phyloP scores from a whole-genome alignment of 1,140 invertebrate species.

The Drosophila repleta region DNA sequence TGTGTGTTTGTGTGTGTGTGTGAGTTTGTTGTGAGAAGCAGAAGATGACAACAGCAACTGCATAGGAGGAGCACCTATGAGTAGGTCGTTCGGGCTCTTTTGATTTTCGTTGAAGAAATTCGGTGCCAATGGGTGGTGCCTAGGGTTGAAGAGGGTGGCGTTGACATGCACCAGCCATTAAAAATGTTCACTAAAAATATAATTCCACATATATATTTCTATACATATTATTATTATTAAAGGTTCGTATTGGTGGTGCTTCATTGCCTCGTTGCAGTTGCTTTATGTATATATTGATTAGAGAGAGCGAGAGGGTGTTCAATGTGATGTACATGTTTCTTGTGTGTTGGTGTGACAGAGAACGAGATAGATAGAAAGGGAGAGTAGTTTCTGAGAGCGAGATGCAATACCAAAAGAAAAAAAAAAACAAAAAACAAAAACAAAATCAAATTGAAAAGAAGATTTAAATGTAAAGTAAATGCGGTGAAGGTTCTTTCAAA shows the following conservation, averaged over 20 bases:
- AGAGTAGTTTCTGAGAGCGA: conserved; percentile 28
- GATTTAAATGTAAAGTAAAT: conserved; percentile 48
- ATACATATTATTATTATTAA: conserved; percentile 14
- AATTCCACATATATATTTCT: conserved; percentile 1
- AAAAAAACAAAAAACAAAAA: conserved; percentile 63
- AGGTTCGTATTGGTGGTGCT: conserved; percentile 38
- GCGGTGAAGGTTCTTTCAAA: conserved; percentile 53
- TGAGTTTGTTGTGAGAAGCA: conserved; percentile 20
- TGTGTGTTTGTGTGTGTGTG: conserved; percentile 14
- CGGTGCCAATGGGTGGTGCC: conserved; percentile 18
- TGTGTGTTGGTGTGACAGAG: conserved; percentile 38
- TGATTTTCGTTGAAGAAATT: conserved; percentile 15
- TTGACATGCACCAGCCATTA: conserved; percentile 44
- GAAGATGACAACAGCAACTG: conserved; percentile 45
- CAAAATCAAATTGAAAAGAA: conserved; percentile 45
- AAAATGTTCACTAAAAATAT: conserved; percentile 32
- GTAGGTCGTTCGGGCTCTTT: conserved; percentile 5
- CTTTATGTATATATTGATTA: conserved; percentile 19
- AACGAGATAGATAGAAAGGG: conserved; percentile 43
- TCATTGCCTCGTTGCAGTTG: conserved; percentile 53
- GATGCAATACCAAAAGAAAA: conserved; percentile 73
- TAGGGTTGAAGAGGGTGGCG: background rate
- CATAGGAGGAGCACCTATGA: conserved; percentile 54
- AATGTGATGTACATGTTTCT: conserved; percentile 39
- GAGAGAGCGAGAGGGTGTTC: background rate